A percentile compares a stretch with the other conserved stretches of the same genome.
These are phyloP conservation scores for Pinna nobilis DNA, from an alignment of 1,140 invertebrate species.

Conservation along the genomic window DNA sequence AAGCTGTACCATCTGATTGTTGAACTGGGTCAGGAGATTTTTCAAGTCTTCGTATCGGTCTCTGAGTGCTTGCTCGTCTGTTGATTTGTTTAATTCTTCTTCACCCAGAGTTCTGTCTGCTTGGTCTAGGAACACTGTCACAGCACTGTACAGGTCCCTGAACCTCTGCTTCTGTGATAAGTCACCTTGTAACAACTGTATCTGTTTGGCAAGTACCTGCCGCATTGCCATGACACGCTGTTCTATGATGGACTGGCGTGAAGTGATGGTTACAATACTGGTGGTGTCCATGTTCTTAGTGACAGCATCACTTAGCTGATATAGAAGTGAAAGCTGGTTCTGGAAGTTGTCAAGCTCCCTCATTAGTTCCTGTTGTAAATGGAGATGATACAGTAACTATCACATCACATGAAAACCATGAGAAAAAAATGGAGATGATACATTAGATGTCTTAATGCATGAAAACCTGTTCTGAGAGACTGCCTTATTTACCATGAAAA, in stretches of 20 bases:
- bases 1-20: constrained; percentile 47
- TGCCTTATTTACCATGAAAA: no score
- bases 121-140: constrained; percentile 60
- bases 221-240: constrained; percentile 60
- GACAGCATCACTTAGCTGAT: constrained; percentile 61
- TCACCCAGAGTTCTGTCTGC: constrained; percentile 53
- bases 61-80: constrained; percentile 53
- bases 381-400: no score
- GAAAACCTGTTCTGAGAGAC: no score
- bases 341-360: constrained; percentile 63
- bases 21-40: constrained; percentile 59
- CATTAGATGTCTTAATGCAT: no score
- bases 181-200: constrained; percentile 59
- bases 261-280: constrained; percentile 63
- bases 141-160: constrained; percentile 51
- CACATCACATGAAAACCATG: no score
- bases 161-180: constrained; percentile 58
- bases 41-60: constrained; percentile 60
- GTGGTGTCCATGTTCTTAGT: constrained; percentile 67
- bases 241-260: constrained; percentile 59
- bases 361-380: constrained; percentile 53
- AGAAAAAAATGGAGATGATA: no score
- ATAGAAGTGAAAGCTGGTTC: constrained; percentile 55
- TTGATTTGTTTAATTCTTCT: constrained; percentile 56
- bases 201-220: constrained; percentile 59